Evolutionary conservation across 2,888 invertebrate genomes (phyloP).

Genomic region (Aquatica leii): DNA sequence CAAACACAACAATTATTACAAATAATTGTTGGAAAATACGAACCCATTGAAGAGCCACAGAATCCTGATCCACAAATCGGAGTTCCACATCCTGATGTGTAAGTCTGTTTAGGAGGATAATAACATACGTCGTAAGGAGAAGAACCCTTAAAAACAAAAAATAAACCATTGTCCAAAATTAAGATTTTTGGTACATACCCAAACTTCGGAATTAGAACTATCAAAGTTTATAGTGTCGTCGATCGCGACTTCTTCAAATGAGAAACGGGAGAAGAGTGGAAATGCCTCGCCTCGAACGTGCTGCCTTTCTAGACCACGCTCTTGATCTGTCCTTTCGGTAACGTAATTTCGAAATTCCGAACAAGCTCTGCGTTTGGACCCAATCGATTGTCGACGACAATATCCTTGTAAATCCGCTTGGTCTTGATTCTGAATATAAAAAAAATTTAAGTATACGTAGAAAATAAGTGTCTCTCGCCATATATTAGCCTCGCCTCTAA

Average conservation of each 20-base stretch:
- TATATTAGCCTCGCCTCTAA: too few species aligned
- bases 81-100: slow-evolving; percentile 67
- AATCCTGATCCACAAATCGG: slow-evolving; percentile 61
- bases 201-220: not conserved
- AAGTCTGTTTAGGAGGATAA: slow-evolving; percentile 60
- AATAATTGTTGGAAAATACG: too few species aligned
- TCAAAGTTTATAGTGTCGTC: too few species aligned
- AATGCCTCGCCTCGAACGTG: slow-evolving; percentile 61
- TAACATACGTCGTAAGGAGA: slow-evolving; percentile 28
- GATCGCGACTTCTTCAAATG: slow-evolving; percentile 28
- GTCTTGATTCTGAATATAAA: slow-evolving; percentile 13
- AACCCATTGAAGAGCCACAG: slow-evolving; percentile 62
- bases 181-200: not conserved
- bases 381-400: slow-evolving; percentile 37
- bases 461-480: too few species aligned
- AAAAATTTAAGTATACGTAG: too few species aligned
- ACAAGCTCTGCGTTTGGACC: slow-evolving; percentile 47
- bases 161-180: not conserved
- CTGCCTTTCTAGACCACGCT: slow-evolving; percentile 55
- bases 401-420: not conserved
- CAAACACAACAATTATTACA: too few species aligned
- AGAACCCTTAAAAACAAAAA: not conserved
- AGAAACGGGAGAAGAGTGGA: slow-evolving; percentile 51
- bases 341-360: slow-evolving; percentile 55
- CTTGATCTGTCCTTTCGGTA: slow-evolving; percentile 51